Conservation (phyloP, 2,888 invertebrate species). For the Piscicola geometra region DNA sequence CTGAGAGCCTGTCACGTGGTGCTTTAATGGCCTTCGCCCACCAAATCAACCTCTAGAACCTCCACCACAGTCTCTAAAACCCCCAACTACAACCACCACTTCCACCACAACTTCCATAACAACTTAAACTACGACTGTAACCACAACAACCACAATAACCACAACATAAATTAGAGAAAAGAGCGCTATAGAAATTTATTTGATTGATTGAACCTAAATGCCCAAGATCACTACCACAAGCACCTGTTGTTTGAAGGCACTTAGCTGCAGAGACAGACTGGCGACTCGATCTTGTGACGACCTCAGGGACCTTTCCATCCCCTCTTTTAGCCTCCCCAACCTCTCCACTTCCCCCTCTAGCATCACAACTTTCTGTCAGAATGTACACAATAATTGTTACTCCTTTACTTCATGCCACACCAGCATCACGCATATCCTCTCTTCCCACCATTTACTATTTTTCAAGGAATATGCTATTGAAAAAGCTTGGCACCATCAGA, state of each 20-base stretch:
- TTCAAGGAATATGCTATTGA: no score
- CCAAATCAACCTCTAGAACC: no score
- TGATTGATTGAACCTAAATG: neutral
- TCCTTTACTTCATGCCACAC: no score
- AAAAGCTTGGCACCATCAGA: no score
- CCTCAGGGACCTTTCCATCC: neutral
- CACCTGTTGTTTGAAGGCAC: neutral
- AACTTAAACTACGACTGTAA: neutral
- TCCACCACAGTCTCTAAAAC: no score
- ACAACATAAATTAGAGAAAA: neutral
- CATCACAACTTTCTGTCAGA: neutral
- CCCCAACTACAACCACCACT: no score
- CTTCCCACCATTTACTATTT: no score
- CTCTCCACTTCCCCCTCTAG: neutral
- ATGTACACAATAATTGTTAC: no score
- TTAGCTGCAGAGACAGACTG: neutral
- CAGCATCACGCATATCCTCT: no score
- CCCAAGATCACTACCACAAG: no score
- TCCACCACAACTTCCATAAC: neutral
- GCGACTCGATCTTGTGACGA: neutral
- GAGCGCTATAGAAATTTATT: neutral
- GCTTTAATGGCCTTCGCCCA: no score
- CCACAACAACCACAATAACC: no score
- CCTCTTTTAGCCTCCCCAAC: neutral
- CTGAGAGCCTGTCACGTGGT: neutral